Base-by-base conservation (phyloP, 2,113 vertebrate genomes). In the Sinocyclocheilus rhinocerous region DNA sequence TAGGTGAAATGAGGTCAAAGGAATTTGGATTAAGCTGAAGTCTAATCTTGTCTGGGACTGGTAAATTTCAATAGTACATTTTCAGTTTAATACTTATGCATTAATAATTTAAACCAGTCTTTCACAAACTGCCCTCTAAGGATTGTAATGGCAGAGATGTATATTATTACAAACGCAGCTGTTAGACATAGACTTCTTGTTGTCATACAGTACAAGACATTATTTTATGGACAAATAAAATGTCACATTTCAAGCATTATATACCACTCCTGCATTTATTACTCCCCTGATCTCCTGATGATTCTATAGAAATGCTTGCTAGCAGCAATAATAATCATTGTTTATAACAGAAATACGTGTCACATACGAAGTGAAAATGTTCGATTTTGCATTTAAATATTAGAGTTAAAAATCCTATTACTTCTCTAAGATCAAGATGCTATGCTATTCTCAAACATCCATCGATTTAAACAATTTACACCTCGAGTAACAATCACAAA, bases 11-110 rank as follows among this genome's bases (percentile, higher is more conserved):
- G 55, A 81, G 79, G 59, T 18, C n/a, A 42, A 26, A 39, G 59
- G 59, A 48, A 65, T 81, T 65, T 24, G 36, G 22, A 65, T 81
- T 18, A 65, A 48, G 59, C 55, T 39, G 12, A 42, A 81, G 79
- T 81, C 22, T 81, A 81, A 81, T 11, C 59, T 65, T 65, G n/a
- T 65, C 15, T 65, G 36, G 76, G 76, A 79, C 16, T 36, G 29
- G 10, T 59, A n/a, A 13, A 79, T 79, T 79, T 59, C 26, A 79
- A 39, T 39, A 42, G 9, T 33, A 33, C 26, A 33, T 10, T 61
- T 80, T n/a, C 4, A 59, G 33, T 48, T 18, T 45, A 81, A 63
- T 81, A 81, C 13, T 65, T 45, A 11, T 1, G 8, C 59, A 81
- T 65, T 10, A 18, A 65, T 26, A 65, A 42, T 81, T 65, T 45